These are phyloP conservation scores for Oreotrochilus melanogaster DNA, from an alignment of 2,113 vertebrate species.

Conservation along the genomic window DNA sequence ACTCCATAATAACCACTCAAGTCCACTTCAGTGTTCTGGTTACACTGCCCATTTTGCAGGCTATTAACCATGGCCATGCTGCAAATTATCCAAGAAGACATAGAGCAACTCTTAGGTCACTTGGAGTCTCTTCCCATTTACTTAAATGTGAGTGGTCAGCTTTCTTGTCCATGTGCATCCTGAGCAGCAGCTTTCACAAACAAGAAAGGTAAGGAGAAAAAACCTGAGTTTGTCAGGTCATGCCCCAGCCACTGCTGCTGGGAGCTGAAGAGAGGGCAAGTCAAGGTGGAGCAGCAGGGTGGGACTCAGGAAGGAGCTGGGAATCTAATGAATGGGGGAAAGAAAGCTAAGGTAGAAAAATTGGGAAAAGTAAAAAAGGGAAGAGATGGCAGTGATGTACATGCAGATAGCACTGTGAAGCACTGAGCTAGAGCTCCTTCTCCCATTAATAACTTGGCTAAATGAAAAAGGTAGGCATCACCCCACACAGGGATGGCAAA, in stretches of 20 bases:
- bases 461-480: background rate
- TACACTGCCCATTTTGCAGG: slow-evolving; percentile 30
- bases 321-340: background rate
- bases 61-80: background rate
- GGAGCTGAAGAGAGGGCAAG: background rate
- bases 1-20: background rate
- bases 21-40: background rate
- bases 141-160: slow-evolving; percentile 17
- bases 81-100: background rate
- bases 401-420: background rate
- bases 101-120: background rate
- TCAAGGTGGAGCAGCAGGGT: background rate
- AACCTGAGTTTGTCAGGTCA: background rate
- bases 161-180: background rate
- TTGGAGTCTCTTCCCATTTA: background rate
- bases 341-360: background rate
- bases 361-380: background rate
- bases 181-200: background rate
- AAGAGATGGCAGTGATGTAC: background rate
- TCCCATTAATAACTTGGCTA: background rate
- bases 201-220: background rate
- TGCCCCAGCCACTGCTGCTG: background rate
- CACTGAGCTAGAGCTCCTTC: background rate
- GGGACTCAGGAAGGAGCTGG: background rate
- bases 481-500: background rate